Evolutionary conservation across 2,797 vertebrate genomes (phyloP), one percentile per base, ranked within the genome.

Genomic region (Crenuchus spilurus): DNA sequence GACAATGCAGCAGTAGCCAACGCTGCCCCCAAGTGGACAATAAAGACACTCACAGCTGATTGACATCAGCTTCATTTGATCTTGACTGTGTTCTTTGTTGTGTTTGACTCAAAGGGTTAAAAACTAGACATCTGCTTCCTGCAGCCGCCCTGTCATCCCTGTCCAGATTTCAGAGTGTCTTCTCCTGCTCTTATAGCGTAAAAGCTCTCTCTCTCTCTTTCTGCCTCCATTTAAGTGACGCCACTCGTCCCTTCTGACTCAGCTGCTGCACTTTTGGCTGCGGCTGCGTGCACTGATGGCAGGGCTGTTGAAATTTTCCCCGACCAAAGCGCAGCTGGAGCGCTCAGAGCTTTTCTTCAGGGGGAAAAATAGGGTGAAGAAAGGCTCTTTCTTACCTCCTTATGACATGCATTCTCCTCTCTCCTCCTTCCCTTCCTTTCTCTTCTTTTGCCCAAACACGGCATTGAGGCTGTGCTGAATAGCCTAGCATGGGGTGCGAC

Each of bases 201-300:
- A 31, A 42, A 42, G 41, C 44, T 28, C n/a, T 51, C 4, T 31
- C n/a, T 51, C 4, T 31, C 33, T 3, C 37, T 49, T 28, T 22
- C 39, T 18, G 44, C 6, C 8, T 79, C 60, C 74, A 63, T 62
- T 70, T 72, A 62, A 68, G 51, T 33, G 49, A 64, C 64, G 68
- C 68, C 68, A 64, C 48, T 76, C 69, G 57, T 58, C 54, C 44
- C 22, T 14, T 58, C 58, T 67, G 64, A 75, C 33, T 81, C 73
- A 78, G 76, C 62, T 30, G 18, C 42, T 68, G 72, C 63, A 52
- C 64, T 78, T 31, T 75, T 66, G 61, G 57, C 52, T 55, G 62
- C 37, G 30, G 65, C 63, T 75, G 67, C 70, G 49, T 70, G 74
- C 70, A 66, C 71, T 70, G 79, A 74, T 70, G 70, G 57, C 51